Base-by-base conservation (phyloP, 2,797 vertebrate species). In the Syngnathus acus region DNA sequence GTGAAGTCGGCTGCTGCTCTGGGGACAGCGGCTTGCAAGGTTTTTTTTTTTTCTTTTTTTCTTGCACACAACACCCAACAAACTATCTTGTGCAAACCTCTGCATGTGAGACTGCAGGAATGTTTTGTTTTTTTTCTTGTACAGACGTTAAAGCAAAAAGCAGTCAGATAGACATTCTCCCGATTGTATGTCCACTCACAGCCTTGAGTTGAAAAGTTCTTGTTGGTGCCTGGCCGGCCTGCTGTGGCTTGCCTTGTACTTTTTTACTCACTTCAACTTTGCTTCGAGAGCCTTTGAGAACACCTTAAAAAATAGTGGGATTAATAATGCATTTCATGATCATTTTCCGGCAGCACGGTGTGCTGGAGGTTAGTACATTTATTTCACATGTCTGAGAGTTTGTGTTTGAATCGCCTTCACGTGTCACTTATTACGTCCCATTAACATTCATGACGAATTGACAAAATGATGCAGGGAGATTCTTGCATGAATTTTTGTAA, bases 61-160 rank as follows among this genome's bases (percentile, higher is more conserved):
- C 85, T 90, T 90, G 90, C 90, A 88, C 88, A 90, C 90, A 91
- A 90, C 90, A 91, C 87, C 87, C 89, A 87, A 84, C 85, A 85
- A 89, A 91, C 90, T 90, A 90, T 90, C 88, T 87, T 90, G 87
- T 81, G 82, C 89, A 89, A 90, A 90, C 86, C 85, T 87, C 83
- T 85, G 86, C 78, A 84, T 85, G 84, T 82, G 70, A 89, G 84
- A 84, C 84, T 87, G 81, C 77, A 83, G 82, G 84, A 87, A 86
- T 81, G 84, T 61, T 61, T 10, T 59, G 37, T 47, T 37, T 21
- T 47, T 14, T 47, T 45, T 63, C 16, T 64, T 38, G 32, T 32
- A 50, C 78, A 72, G 14, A 45, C 26, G 32, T 38, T 19, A 32
- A 59, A 75, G 76, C 79, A 62, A 83, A 76, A 84, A 76, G 82